Base-by-base conservation (phyloP, 2,113 vertebrate species). In the Charadrius vociferus region DNA sequence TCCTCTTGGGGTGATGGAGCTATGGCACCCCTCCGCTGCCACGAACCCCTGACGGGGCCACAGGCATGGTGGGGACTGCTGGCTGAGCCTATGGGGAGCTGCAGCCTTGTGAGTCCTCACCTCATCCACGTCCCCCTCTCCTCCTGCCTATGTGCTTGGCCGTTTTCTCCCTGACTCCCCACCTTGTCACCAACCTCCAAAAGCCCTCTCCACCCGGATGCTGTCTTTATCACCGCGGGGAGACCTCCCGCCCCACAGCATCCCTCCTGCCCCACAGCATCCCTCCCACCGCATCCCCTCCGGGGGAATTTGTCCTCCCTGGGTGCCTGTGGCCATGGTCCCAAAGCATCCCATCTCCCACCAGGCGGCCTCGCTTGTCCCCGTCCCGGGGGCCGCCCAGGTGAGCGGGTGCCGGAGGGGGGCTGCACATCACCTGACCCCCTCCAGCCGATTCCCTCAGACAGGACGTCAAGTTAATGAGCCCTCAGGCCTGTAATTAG, bases 401-500 rank as follows among this genome's bases (percentile, higher is more conserved):
- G 96, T 98, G 90, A 96, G 84, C 3, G 30, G 65, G 79, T 22
- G 10, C 91, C 77, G 36, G 63, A 87, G 95, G 75, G 47, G 61
- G 41, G 90, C 90, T 83, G 88, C 93, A 97, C 92, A 67, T 97
- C 97, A 98, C 97, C 97, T 99, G 99, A 99, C 99, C 98, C 98
- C 94, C 73, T 97, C 96, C 97, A 98, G 98, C 98, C 98, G 97
- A 98, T 95, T 98, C 98, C 97, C 96, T 97, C 98, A 97, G 98
- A 98, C 98, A 98, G 98, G 97, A 99, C 97, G 99, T 99, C 99
- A 99, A 99, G 98, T 99, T 98, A 98, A 99, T 99, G 99, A 99
- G 98, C 98, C 99, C 98, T 93, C 95, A 97, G 98, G 97, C 98
- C 98, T 98, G 98, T 99, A 99, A 99, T 99, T 99, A 99, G 99